These are phyloP conservation scores for Siderastrea siderea DNA, from an alignment of 92 coral and sea anemone genomes.

Conservation along the genomic window DNA sequence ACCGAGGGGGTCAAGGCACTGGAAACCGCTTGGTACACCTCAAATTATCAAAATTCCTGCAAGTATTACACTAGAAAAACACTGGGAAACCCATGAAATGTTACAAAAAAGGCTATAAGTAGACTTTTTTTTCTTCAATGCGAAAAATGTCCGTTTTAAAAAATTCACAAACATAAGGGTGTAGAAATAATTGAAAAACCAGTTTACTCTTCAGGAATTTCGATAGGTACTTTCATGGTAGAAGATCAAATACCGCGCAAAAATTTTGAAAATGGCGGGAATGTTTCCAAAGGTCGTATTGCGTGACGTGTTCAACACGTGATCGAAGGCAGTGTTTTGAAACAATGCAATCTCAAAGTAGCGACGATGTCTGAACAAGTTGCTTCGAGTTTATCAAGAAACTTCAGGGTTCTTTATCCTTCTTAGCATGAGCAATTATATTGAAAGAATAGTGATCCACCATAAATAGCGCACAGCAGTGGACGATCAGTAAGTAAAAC, in stretches of 20 bases:
- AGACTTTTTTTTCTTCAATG: neutral
- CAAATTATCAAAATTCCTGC: neutral
- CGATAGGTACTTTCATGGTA: too few species aligned
- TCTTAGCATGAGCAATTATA: neutral
- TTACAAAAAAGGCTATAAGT: too few species aligned
- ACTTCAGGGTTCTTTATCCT: constrained; percentile 1
- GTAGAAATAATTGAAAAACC: too few species aligned
- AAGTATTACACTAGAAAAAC: neutral
- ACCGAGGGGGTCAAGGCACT: neutral
- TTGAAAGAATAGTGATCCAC: constrained; percentile 9
- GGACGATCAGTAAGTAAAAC: constrained; percentile 17
- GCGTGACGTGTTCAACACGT: constrained; percentile 39
- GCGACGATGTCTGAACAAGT: neutral
- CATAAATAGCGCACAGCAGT: neutral
- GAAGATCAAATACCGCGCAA: neutral
- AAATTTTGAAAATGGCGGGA: neutral
- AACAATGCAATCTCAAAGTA: neutral
- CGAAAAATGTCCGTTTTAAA: too few species aligned
- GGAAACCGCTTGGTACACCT: too few species aligned
- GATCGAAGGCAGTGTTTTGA: constrained; percentile 18
- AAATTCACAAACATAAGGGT: too few species aligned
- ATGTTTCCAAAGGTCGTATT: neutral
- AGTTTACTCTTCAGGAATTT: too few species aligned
- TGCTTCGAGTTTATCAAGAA: neutral
- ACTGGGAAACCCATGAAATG: neutral